These are phyloP conservation scores for Penaeus monodon DNA, from an alignment of 2,888 invertebrate genomes.

Conservation along the genomic window DNA sequence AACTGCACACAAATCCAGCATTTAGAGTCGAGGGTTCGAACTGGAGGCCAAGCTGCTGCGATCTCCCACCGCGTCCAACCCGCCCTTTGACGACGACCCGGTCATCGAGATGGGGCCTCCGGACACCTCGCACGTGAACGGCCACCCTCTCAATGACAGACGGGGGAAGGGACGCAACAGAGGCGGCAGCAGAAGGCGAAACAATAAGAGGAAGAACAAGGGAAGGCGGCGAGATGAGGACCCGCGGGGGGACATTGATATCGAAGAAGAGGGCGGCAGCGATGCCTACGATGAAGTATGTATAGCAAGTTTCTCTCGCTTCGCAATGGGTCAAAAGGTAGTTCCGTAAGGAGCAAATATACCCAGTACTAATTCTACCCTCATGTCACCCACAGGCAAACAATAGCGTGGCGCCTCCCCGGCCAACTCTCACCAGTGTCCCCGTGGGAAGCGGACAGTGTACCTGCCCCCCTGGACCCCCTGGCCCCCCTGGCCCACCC, in stretches of 20 bases:
- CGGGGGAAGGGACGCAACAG: constrained; percentile 30
- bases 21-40: constrained; percentile 65
- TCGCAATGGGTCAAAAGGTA: no score
- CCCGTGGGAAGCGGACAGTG: constrained; percentile 26
- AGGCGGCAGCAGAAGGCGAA: constrained; percentile 3
- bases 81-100: constrained; percentile 9
- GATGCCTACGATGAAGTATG: constrained; percentile 36
- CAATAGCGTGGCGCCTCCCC: constrained; percentile 6
- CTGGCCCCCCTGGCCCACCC: constrained; percentile 42
- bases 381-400: neutral
- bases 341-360: no score
- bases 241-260: constrained; percentile 42
- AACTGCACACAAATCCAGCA: constrained; percentile 66
- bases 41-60: constrained; percentile 65
- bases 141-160: constrained; percentile 55
- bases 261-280: constrained; percentile 37
- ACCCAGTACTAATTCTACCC: neutral
- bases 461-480: constrained; percentile 40
- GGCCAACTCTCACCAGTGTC: constrained; percentile 27
- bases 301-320: no score
- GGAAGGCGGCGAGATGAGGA: neutral
- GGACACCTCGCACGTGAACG: constrained; percentile 62
- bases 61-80: constrained; percentile 26
- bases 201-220: constrained; percentile 8
- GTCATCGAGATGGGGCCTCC: constrained; percentile 63